Conservation (phyloP, 2,113 vertebrate species). For the Pampusana beccarii region DNA sequence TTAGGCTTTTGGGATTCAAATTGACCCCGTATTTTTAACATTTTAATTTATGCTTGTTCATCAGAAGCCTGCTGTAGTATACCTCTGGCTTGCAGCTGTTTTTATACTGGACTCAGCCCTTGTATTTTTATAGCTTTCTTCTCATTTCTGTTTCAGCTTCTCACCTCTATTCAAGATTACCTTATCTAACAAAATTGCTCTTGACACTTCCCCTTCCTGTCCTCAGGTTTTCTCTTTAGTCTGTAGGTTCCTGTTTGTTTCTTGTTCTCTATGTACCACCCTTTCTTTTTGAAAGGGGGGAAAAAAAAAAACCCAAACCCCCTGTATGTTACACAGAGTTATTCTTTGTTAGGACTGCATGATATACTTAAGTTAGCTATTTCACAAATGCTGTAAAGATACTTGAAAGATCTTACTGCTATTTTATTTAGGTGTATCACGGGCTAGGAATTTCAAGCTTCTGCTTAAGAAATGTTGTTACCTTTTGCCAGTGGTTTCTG, state of each 20-base stretch:
- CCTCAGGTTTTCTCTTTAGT: not conserved
- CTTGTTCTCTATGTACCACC: not conserved
- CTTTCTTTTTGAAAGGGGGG: not conserved
- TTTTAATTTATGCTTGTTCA: not conserved
- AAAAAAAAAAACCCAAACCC: accelerated
- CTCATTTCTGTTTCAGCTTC: not conserved
- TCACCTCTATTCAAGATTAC: not conserved
- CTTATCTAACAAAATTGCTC: not conserved
- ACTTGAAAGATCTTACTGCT: not conserved
- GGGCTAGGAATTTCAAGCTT: not conserved
- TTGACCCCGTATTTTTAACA: not conserved
- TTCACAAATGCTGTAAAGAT: not conserved
- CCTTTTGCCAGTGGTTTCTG: not conserved
- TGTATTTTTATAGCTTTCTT: not conserved
- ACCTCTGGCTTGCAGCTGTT: not conserved
- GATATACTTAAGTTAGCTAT: not conserved
- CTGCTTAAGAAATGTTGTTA: not conserved
- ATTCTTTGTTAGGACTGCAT: not conserved
- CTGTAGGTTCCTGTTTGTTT: not conserved
- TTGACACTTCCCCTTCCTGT: not conserved
- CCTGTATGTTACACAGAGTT: not conserved
- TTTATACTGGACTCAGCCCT: not conserved
- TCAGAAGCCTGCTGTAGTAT: not conserved
- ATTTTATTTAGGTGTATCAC: not conserved
- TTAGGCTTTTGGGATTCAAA: not conserved